Conservation (phyloP, 2,888 invertebrate genomes). For the Eustalomyia histrio region DNA sequence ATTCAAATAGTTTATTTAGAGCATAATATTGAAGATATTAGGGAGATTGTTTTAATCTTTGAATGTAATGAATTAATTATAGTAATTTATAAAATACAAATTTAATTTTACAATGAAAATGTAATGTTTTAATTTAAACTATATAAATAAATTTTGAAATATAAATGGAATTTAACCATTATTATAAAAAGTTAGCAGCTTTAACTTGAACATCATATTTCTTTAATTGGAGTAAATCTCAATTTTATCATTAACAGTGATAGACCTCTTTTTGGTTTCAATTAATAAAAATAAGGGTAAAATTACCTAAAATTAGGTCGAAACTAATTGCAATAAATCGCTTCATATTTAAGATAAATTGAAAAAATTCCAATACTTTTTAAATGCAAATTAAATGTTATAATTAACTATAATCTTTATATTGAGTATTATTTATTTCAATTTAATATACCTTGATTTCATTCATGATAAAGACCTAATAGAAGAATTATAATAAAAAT, state of each 20-base stretch:
- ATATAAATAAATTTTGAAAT: slow-evolving; percentile 75
- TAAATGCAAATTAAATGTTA: slow-evolving; percentile 73
- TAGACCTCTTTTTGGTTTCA: slow-evolving; percentile 81
- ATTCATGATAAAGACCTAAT: slow-evolving; percentile 81
- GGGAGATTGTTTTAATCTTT: slow-evolving; percentile 74
- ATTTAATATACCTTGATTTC: slow-evolving; percentile 83
- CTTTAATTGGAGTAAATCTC: slow-evolving; percentile 81
- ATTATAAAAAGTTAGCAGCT: slow-evolving; percentile 84
- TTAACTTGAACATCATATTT: slow-evolving; percentile 81
- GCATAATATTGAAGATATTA: slow-evolving; percentile 80
- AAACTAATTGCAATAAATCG: slow-evolving; percentile 81
- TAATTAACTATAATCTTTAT: slow-evolving; percentile 70
- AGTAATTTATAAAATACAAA: slow-evolving; percentile 74
- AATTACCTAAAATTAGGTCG: slow-evolving; percentile 80
- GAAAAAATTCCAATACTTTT: slow-evolving; percentile 78
- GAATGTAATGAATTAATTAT: slow-evolving; percentile 70
- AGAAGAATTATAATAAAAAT: slow-evolving; percentile 81
- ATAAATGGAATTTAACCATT: slow-evolving; percentile 72
- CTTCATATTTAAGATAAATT: slow-evolving; percentile 79
- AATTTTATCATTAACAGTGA: slow-evolving; percentile 78
- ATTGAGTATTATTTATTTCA: too few species aligned
- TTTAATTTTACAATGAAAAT: slow-evolving; percentile 84
- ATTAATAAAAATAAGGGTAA: slow-evolving; percentile 80
- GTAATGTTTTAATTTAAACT: slow-evolving; percentile 84
- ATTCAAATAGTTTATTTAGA: slow-evolving; percentile 80